A percentile compares a stretch with the other conserved stretches of the same genome.
Evolutionary conservation across 2,113 vertebrate species (phyloP).

Genomic region (Cygnus buccinator): DNA sequence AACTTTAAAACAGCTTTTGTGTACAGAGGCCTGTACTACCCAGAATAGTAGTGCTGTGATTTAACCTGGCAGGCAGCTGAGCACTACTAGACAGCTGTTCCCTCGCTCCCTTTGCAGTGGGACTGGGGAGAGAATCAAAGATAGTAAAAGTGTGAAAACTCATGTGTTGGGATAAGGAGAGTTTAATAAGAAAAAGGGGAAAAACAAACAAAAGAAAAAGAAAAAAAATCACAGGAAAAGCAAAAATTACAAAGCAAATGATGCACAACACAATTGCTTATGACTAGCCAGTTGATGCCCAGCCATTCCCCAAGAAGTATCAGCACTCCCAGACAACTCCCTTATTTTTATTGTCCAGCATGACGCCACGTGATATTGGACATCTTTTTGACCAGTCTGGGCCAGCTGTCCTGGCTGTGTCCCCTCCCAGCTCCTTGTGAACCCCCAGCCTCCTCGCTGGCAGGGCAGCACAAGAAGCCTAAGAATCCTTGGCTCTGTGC

Average conservation of each 20-base stretch:
- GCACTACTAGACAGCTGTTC: not conserved
- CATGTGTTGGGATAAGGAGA: not conserved
- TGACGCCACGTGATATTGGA: not conserved
- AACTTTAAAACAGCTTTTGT: not conserved
- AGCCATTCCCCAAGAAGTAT: not conserved
- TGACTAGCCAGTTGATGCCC: not conserved
- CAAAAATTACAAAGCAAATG: not conserved
- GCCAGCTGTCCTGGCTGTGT: not conserved
- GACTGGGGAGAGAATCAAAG: not conserved
- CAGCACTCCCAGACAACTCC: not conserved
- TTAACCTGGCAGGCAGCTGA: not conserved
- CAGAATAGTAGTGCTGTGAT: not conserved
- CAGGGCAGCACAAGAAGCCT: not conserved
- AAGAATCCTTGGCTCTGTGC: not conserved
- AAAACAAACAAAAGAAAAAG: too few relatives aligned
- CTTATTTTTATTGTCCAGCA: not conserved
- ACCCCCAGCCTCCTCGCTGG: not conserved
- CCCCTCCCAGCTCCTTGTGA: not conserved
- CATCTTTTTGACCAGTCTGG: not conserved
- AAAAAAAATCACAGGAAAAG: not conserved
- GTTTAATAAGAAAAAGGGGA: not conserved
- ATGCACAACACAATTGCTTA: not conserved
- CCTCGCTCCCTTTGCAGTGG: not conserved
- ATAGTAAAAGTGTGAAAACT: not conserved
- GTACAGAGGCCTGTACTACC: not conserved